Evolutionary conservation across 2,888 invertebrate genomes (phyloP).

Genomic region (Hipparchia semele): DNA sequence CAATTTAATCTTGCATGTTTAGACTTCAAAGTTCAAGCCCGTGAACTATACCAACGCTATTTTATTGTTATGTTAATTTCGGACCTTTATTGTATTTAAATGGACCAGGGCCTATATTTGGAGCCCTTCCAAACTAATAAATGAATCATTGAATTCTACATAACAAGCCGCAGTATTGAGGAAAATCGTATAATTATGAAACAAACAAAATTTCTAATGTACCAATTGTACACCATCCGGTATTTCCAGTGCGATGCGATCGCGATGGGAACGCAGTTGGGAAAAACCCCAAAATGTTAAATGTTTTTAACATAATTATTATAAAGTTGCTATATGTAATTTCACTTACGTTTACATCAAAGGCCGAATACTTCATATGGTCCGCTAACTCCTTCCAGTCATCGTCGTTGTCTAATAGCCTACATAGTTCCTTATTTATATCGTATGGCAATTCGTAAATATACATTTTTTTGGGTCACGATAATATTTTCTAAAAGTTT

Average conservation of each 20-base stretch:
- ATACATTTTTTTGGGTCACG: constrained; percentile 52
- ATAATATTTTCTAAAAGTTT: constrained; percentile 24
- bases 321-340: constrained; percentile 16
- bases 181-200: not conserved
- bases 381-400: constrained; percentile 91
- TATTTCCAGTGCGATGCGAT: constrained; percentile 24
- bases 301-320: constrained; percentile 4
- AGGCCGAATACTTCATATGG: constrained; percentile 85
- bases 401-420: constrained; percentile 89
- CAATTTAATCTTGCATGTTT: no score
- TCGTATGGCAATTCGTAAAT: constrained; percentile 89
- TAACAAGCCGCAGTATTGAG: not conserved
- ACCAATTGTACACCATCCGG: constrained; percentile 11
- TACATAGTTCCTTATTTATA: constrained; percentile 87
- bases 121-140: constrained; percentile 18
- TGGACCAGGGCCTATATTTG: not conserved
- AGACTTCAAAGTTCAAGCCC: not conserved
- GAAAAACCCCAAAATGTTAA: constrained; percentile 53
- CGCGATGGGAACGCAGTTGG: constrained; percentile 33
- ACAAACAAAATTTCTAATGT: not conserved
- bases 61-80: not conserved
- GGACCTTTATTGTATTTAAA: constrained; percentile 9
- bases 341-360: constrained; percentile 80
- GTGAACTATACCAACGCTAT: not conserved
- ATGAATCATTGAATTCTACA: constrained; percentile 5